Base-by-base conservation (phyloP, 1,140 invertebrate species). In the Pseudomyrmex sp. region DNA sequence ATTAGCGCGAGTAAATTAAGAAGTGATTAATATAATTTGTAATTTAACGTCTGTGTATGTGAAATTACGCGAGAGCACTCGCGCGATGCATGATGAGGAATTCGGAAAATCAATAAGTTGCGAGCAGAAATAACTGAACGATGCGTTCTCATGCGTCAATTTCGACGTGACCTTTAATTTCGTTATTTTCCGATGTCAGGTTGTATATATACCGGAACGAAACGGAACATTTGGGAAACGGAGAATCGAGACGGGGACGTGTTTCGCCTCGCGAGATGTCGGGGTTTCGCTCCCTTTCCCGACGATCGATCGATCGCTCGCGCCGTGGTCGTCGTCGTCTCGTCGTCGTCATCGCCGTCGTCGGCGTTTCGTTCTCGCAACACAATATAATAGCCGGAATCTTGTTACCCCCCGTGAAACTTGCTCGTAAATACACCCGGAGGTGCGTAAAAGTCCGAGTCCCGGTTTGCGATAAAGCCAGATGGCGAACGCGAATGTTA, bases 371-470 rank as follows among this genome's bases (percentile, higher is more conserved):
- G 69, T 72, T 65, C 35, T 84, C 66, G 23, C 18, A 65, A 82
- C 69, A 35, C 35, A 35, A 35, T 35, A 35, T 35, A 66, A 82
- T 85, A 74, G n/a, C 23, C 54, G 62, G 83, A 85, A 82, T 85
- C 54, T 80, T 35, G 83, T 66, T 73, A 8, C 48, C 65, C 2
- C 58, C 7, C 74, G 10, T n/a, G 7, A 12, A 13, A 13, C 62
- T n/a, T n/a, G 82, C 66, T 83, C 84, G 72, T 85, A 85, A 85
- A 85, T 72, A 84, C 18, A 9, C 0, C 18, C 23, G 50, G 56
- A 10, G 62, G 15, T 48, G 35, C 56, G 46, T 70, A 84, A 85
- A 85, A 84, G n/a, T 65, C 48, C 23, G 9, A 1, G 12, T 7
- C 7, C 20, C 50, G 50, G 44, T 13, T 54, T 69, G 48, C 84